Conservation (phyloP, 37 sponge, comb jelly and placozoan genomes). For the Mnemiopsis leidyi region DNA sequence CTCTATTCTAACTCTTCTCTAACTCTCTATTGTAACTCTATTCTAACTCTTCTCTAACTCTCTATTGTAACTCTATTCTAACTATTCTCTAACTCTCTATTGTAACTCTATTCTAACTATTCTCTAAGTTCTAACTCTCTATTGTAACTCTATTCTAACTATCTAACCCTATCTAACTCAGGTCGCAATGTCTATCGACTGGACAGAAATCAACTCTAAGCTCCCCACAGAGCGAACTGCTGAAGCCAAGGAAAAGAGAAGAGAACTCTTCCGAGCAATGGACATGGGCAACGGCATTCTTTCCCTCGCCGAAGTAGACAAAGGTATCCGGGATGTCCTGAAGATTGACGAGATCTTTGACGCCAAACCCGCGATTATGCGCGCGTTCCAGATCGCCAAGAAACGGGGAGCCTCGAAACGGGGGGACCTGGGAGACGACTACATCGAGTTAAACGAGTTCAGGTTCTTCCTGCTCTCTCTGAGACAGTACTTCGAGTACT, state of each 20-base stretch:
- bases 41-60: no score
- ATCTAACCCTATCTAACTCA: no score
- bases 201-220: constrained; percentile 23
- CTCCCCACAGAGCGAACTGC: constrained; percentile 3
- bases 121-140: no score
- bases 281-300: constrained; percentile 49
- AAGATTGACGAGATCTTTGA: constrained; percentile 18
- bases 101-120: no score
- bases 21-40: no score
- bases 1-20: no score
- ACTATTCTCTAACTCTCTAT: no score
- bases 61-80: no score
- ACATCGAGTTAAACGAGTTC: constrained; percentile 59
- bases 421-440: constrained; percentile 7
- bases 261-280: background rate
- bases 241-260: constrained; percentile 22
- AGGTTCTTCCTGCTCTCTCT: constrained; percentile 63
- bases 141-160: no score
- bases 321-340: constrained; percentile 38
- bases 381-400: constrained; percentile 63
- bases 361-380: constrained; percentile 54
- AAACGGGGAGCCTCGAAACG: background rate
- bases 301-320: constrained; percentile 59
- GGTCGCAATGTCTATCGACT: constrained; percentile 63
- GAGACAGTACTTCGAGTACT: constrained; percentile 65